Evolutionary conservation across 2,888 invertebrate genomes (phyloP).

Genomic region (Arctia plantaginis): DNA sequence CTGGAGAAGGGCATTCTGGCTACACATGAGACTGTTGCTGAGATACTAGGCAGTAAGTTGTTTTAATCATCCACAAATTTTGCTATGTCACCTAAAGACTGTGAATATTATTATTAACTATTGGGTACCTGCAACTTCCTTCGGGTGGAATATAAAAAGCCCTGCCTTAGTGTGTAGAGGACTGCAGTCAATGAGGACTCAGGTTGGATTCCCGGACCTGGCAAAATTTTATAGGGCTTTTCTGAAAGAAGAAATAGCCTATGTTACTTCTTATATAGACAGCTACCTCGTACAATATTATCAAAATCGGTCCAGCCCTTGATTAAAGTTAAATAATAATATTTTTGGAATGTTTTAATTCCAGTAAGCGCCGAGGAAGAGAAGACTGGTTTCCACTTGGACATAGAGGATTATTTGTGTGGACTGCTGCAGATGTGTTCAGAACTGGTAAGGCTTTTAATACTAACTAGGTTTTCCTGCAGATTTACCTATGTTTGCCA

Average conservation of each 20-base stretch:
- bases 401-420: conserved; percentile 95
- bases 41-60: conserved; percentile 91
- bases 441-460: conserved; percentile 89
- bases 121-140: too few relatives aligned
- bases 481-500: too few relatives aligned
- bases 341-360: conserved; percentile 51
- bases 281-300: too few relatives aligned
- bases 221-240: too few relatives aligned
- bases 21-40: conserved; percentile 91
- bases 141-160: too few relatives aligned
- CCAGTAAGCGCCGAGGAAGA: conserved; percentile 89
- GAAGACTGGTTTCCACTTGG: conserved; percentile 94
- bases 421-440: conserved; percentile 93
- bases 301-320: too few relatives aligned
- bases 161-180: too few relatives aligned
- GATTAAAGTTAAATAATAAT: not conserved
- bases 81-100: not conserved
- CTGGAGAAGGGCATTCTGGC: conserved; percentile 92
- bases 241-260: too few relatives aligned
- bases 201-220: too few relatives aligned
- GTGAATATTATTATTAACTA: not conserved
- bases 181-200: too few relatives aligned
- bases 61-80: not conserved
- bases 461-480: too few relatives aligned
- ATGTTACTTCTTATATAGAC: too few relatives aligned